phyloP scores from a whole-genome alignment of 2,113 vertebrate genomes.

The Peromyscus californicus region DNA sequence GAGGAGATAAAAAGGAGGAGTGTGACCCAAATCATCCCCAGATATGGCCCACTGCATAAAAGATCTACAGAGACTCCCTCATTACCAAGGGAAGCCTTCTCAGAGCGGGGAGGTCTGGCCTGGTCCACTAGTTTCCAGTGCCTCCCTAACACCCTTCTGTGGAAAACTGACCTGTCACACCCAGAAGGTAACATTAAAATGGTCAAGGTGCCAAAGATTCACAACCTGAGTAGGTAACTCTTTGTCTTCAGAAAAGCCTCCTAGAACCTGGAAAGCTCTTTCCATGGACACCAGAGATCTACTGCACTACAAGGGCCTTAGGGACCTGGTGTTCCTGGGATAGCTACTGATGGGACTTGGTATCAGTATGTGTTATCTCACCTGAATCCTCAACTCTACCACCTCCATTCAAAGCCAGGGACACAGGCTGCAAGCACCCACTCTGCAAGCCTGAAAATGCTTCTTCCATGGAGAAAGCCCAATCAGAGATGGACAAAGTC shows the following conservation, averaged over 20 bases:
- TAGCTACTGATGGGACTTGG: not conserved
- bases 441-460: not conserved
- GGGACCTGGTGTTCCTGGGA: not conserved
- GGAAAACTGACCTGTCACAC: not conserved
- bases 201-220: not conserved
- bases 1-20: not conserved
- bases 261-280: not conserved
- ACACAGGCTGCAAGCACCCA: not conserved
- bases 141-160: not conserved
- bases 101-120: not conserved
- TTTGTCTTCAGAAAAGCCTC: no score
- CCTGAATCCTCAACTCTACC: not conserved
- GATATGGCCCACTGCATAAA: accelerated
- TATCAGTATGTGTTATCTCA: accelerated
- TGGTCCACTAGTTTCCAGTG: accelerated
- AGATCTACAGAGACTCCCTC: not conserved
- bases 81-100: accelerated
- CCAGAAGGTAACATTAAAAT: not conserved
- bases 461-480: not conserved
- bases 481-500: not conserved
- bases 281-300: not conserved
- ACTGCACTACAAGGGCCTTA: no score
- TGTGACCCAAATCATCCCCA: accelerated
- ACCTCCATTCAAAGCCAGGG: not conserved
- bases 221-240: accelerated